These are phyloP conservation scores for Pelosia muscerda DNA, from an alignment of 2,888 invertebrate species.

Conservation along the genomic window DNA sequence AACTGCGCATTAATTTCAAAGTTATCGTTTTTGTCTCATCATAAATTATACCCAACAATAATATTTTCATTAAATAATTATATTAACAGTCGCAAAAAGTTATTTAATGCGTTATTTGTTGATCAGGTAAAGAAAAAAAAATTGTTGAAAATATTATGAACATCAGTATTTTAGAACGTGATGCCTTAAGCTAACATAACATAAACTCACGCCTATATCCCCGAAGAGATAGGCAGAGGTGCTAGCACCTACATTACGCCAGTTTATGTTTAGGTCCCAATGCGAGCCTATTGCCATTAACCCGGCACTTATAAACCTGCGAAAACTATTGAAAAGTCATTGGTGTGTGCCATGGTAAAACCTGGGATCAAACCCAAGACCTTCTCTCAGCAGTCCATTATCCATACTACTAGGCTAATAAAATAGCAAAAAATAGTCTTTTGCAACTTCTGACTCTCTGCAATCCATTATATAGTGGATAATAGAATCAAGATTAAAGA, in stretches of 20 bases:
- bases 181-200: not conserved
- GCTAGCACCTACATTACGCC: too few species aligned
- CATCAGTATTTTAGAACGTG: not conserved
- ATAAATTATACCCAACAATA: not conserved
- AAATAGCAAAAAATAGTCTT: not conserved
- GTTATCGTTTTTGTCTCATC: not conserved
- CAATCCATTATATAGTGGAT: not conserved
- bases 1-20: not conserved
- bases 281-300: too few species aligned
- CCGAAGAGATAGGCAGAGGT: too few species aligned
- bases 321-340: too few species aligned
- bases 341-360: too few species aligned
- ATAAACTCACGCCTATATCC: too few species aligned
- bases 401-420: too few species aligned
- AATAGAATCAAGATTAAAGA: not conserved
- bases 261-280: not conserved
- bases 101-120: not conserved
- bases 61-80: not conserved
- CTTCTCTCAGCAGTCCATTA: too few species aligned
- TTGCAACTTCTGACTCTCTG: not conserved
- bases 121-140: not conserved
- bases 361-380: too few species aligned
- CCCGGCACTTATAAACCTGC: too few species aligned
- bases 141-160: not conserved
- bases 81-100: not conserved